These are phyloP conservation scores for Trialeurodes vaporariorum DNA, from an alignment of 1,140 invertebrate species.

Conservation along the genomic window DNA sequence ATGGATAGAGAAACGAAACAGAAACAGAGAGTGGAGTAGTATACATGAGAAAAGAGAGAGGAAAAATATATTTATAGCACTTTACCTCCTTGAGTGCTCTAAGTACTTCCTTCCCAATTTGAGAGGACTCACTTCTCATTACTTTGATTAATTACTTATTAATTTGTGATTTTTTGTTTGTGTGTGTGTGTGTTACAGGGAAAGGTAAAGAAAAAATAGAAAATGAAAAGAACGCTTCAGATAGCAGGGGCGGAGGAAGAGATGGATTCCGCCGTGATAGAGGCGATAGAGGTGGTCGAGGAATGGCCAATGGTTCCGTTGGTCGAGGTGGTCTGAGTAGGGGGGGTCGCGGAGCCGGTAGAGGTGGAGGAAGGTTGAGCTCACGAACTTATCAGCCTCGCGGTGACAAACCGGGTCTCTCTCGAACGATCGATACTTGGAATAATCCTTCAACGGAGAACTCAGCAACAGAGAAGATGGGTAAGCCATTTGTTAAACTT, in stretches of 20 bases:
- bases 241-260: slow-evolving; percentile 36
- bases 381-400: slow-evolving; percentile 40
- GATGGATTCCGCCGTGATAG: slow-evolving; percentile 36
- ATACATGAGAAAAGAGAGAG: no score
- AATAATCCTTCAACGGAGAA: slow-evolving; percentile 37
- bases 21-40: no score
- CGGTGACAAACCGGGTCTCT: slow-evolving; percentile 24
- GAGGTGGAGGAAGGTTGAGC: slow-evolving; percentile 21
- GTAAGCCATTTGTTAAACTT: no score
- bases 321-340: slow-evolving; percentile 42
- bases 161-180: no score
- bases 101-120: no score
- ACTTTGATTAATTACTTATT: no score
- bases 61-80: no score
- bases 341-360: slow-evolving; percentile 40
- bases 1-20: no score
- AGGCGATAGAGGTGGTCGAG: slow-evolving; percentile 41
- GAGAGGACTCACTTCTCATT: no score
- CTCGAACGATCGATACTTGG: slow-evolving; percentile 45
- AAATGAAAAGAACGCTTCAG: slow-evolving; percentile 43
- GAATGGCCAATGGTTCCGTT: slow-evolving; percentile 26
- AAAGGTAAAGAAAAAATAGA: slow-evolving; percentile 48
- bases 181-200: slow-evolving; percentile 7
- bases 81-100: no score
- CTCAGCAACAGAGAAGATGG: slow-evolving; percentile 19